These are phyloP conservation scores for Papilio polytes DNA, from an alignment of 1,140 invertebrate species.

Conservation along the genomic window DNA sequence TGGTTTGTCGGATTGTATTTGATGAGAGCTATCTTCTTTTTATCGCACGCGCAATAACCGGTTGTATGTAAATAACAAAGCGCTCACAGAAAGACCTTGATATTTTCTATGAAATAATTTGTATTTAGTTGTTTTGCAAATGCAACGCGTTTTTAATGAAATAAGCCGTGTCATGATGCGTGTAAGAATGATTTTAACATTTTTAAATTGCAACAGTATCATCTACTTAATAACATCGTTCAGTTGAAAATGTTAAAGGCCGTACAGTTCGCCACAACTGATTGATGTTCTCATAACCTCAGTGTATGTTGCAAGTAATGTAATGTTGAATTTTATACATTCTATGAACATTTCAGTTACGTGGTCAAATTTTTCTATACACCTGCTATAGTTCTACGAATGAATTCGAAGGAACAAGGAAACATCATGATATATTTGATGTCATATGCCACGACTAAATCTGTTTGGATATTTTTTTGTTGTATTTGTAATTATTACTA, in stretches of 20 bases:
- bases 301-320: conserved; percentile 49
- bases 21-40: conserved; percentile 29
- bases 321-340: conserved; percentile 56
- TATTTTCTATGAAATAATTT: conserved; percentile 64
- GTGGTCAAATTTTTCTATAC: not conserved
- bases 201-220: conserved; percentile 51
- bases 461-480: not conserved
- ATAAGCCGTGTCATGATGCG: conserved; percentile 54
- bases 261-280: conserved; percentile 50
- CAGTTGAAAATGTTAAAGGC: conserved; percentile 61
- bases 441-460: too few species aligned
- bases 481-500: conserved; percentile 47
- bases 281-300: conserved; percentile 72
- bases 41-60: conserved; percentile 55
- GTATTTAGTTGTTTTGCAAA: conserved; percentile 56
- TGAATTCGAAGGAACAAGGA: not conserved
- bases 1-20: not conserved
- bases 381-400: not conserved
- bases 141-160: conserved; percentile 49
- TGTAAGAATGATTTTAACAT: conserved; percentile 53
- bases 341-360: conserved; percentile 59
- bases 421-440: not conserved
- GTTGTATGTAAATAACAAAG: conserved; percentile 70
- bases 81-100: conserved; percentile 70
- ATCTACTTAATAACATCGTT: conserved; percentile 58